Conservation (phyloP, 2,797 vertebrate species). For the Sebastes elongatus region DNA sequence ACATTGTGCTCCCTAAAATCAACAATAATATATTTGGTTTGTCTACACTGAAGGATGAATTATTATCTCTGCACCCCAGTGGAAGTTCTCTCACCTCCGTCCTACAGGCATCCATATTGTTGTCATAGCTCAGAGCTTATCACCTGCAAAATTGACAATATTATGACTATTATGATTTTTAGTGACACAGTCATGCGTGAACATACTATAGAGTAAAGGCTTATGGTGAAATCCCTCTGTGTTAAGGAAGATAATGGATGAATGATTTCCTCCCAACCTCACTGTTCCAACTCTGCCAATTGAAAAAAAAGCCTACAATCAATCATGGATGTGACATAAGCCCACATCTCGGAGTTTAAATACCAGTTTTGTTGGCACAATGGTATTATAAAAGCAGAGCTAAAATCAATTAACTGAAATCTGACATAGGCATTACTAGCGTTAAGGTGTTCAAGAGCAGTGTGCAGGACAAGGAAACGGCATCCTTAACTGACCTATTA, state of each 20-base stretch:
- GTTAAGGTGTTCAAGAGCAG: neutral
- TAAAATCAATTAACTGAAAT: constrained; percentile 1
- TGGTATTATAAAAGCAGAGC: neutral
- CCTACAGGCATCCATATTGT: neutral
- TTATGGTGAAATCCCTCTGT: neutral
- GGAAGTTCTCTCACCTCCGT: neutral
- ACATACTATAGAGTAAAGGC: neutral
- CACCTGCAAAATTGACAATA: neutral
- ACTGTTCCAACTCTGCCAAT: neutral
- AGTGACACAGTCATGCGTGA: neutral
- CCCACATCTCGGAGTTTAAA: neutral
- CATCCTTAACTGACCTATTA: neutral
- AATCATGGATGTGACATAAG: neutral
- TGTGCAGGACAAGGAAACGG: neutral
- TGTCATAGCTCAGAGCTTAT: neutral
- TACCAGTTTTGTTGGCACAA: neutral
- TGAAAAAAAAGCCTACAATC: neutral
- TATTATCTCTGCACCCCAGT: neutral
- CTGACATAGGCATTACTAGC: neutral
- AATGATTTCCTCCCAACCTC: neutral
- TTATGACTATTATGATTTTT: neutral
- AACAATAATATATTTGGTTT: neutral
- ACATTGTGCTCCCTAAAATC: neutral
- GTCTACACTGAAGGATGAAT: neutral
- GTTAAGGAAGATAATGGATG: neutral